Conservation (phyloP, 1,140 invertebrate genomes). For the Lasaia peninsularis region DNA sequence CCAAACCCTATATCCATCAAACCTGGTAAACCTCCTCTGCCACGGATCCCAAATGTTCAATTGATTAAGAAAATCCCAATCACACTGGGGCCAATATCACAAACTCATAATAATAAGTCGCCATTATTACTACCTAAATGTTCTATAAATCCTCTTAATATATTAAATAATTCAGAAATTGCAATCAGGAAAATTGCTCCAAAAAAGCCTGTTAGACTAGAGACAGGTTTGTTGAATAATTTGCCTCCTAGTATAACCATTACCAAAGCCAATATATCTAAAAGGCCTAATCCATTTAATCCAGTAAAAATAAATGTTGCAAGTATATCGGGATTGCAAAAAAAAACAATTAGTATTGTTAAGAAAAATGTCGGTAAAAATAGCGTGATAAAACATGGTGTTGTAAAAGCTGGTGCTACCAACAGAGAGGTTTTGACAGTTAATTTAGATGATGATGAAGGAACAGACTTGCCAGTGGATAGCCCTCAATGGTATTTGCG, state of each 20-base stretch:
- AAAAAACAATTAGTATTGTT: constrained; percentile 15
- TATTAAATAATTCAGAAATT: constrained; percentile 15
- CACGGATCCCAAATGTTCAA: not conserved
- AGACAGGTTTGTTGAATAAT: constrained; percentile 26
- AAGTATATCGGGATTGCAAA: constrained; percentile 15
- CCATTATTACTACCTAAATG: constrained; percentile 2
- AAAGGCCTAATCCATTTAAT: not conserved
- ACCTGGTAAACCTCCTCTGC: constrained; percentile 1
- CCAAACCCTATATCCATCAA: constrained; percentile 7
- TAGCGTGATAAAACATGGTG: no score
- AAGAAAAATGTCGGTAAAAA: not conserved
- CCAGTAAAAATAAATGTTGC: constrained; percentile 12
- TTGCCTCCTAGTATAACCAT: constrained; percentile 56
- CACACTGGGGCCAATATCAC: not conserved
- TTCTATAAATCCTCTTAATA: constrained; percentile 19
- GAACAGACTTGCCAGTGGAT: constrained; percentile 23
- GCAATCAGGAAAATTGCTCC: constrained; percentile 24
- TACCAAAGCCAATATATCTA: constrained; percentile 27
- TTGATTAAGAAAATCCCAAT: not conserved
- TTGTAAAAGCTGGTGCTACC: not conserved
- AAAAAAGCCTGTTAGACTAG: constrained; percentile 22
- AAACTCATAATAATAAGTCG: not conserved
- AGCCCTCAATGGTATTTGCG: constrained; percentile 59
- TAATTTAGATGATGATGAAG: constrained; percentile 58
- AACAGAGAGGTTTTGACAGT: constrained; percentile 40